A percentile compares a stretch with the other conserved stretches of the same genome.
These are phyloP conservation scores for Hypolimnas misippus DNA, from an alignment of 2,888 invertebrate species.

Conservation along the genomic window DNA sequence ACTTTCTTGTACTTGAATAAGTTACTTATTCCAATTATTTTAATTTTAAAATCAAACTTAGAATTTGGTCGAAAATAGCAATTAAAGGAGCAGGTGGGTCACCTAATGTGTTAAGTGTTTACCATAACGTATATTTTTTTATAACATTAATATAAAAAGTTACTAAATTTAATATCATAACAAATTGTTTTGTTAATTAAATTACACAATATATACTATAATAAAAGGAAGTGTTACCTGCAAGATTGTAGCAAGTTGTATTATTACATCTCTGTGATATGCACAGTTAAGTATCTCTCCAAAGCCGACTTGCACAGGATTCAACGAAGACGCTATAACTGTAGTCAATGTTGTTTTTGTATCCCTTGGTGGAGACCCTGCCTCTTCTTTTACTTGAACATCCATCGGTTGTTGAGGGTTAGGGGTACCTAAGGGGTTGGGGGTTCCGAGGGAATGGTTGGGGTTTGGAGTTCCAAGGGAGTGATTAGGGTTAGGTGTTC, in stretches of 20 bases:
- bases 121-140: too few relatives aligned
- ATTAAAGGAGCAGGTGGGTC: too few relatives aligned
- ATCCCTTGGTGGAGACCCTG: conserved; percentile 64
- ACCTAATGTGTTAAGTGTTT: too few relatives aligned
- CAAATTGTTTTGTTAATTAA: too few relatives aligned
- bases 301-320: conserved; percentile 88
- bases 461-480: conserved; percentile 75
- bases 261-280: conserved; percentile 94
- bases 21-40: too few relatives aligned
- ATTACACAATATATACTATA: too few relatives aligned
- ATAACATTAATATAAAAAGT: too few relatives aligned
- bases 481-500: conserved; percentile 74
- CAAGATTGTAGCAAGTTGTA: conserved; percentile 91
- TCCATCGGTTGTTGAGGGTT: conserved; percentile 70
- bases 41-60: too few relatives aligned
- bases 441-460: conserved; percentile 69
- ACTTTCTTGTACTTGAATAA: too few relatives aligned
- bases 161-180: too few relatives aligned
- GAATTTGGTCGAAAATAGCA: too few relatives aligned
- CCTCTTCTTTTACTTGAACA: conserved; percentile 71
- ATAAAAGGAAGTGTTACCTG: too few relatives aligned
- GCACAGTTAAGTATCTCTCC: conserved; percentile 94
- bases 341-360: conserved; percentile 62
- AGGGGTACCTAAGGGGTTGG: conserved; percentile 68
- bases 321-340: conserved; percentile 71